Conservation (phyloP, 1,140 invertebrate genomes). For the Chionoecetes opilio region DNA sequence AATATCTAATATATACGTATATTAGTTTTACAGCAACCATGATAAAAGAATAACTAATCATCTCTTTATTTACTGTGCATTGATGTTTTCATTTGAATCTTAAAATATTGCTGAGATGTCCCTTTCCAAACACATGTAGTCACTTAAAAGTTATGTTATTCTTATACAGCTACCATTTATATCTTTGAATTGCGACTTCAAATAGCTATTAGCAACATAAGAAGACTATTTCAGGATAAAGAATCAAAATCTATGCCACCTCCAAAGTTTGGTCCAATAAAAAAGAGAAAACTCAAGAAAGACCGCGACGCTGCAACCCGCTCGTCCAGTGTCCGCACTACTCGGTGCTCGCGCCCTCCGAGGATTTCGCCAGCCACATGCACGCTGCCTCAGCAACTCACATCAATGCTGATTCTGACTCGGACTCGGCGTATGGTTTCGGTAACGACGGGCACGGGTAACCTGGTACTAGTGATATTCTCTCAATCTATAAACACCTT, state of each 20-base stretch:
- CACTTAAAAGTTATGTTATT: no score
- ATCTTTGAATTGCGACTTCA: no score
- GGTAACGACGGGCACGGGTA: constrained; percentile 89
- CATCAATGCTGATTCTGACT: constrained; percentile 85
- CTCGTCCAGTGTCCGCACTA: constrained; percentile 79
- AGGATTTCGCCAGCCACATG: constrained; percentile 69
- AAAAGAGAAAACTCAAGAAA: constrained; percentile 87
- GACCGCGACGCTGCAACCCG: constrained; percentile 69
- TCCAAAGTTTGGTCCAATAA: constrained; percentile 87
- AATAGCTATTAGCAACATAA: no score
- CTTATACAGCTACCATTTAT: no score
- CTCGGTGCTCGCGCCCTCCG: constrained; percentile 84
- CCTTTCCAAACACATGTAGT: no score
- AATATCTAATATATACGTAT: no score
- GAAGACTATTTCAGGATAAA: constrained; percentile 80
- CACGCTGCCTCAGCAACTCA: constrained; percentile 84
- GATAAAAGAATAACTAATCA: no score
- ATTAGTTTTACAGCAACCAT: no score
- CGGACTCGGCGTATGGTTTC: constrained; percentile 92
- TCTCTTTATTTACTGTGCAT: no score
- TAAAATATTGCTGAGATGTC: no score
- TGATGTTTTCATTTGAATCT: no score
- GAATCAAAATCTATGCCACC: constrained; percentile 88
- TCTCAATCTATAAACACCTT: no score
- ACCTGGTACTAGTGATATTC: constrained; percentile 83